phyloP scores from a whole-genome alignment of 2,797 vertebrate genomes.

The Poecile montanus region DNA sequence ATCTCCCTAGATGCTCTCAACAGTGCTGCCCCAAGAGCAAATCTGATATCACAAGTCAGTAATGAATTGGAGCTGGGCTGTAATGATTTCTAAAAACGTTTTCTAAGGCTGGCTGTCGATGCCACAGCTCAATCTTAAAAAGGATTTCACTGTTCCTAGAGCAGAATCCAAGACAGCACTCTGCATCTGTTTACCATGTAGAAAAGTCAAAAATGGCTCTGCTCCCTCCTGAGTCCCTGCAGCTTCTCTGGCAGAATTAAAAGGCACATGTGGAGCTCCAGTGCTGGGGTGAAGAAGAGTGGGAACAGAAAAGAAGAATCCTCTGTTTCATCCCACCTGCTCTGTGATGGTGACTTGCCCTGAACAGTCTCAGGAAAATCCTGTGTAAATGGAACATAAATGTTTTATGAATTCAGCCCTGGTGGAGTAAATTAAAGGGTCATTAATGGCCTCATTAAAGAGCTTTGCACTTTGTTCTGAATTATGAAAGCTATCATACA shows the following conservation, averaged over 20 bases:
- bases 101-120: not conserved
- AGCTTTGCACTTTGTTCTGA: conserved; percentile 69
- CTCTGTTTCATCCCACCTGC: conserved; percentile 40
- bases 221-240: not conserved
- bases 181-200: conserved; percentile 39
- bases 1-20: not conserved
- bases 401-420: conserved; percentile 76
- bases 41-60: not conserved
- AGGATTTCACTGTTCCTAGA: not conserved
- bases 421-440: conserved; percentile 76
- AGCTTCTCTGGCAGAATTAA: conserved; percentile 31
- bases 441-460: conserved; percentile 76
- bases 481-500: conserved; percentile 69
- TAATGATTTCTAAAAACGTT: not conserved
- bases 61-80: not conserved
- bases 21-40: not conserved
- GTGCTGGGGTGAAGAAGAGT: not conserved
- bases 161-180: not conserved
- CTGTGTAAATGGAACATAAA: conserved; percentile 72
- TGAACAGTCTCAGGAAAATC: conserved; percentile 67
- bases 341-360: conserved; percentile 55
- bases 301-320: not conserved
- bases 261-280: not conserved
- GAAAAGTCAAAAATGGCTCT: conserved; percentile 22
- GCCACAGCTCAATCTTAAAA: not conserved